Evolutionary conservation across 2,113 vertebrate genomes (phyloP).

Genomic region (Clarias macrocephalus): DNA sequence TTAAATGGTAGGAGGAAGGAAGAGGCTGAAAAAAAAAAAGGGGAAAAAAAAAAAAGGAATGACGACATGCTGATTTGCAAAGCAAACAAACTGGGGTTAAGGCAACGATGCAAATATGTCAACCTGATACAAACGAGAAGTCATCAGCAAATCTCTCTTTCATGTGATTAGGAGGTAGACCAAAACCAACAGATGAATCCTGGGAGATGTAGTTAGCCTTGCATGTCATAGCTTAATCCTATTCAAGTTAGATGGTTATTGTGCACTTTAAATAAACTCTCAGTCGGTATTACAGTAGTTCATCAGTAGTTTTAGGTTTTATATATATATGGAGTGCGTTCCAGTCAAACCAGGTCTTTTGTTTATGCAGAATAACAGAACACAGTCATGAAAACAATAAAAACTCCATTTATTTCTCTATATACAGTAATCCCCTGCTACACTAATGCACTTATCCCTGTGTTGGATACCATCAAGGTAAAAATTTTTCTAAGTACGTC

Average conservation of each 20-base stretch:
- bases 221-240: not conserved
- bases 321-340: no score
- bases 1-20: constrained; percentile 15
- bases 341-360: no score
- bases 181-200: not conserved
- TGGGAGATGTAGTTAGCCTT: constrained; percentile 39
- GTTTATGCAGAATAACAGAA: no score
- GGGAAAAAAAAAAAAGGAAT: not conserved
- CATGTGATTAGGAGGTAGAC: not conserved
- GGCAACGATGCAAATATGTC: constrained; percentile 50
- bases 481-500: no score
- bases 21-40: not conserved
- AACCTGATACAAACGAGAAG: constrained; percentile 27
- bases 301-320: not conserved
- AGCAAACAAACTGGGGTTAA: constrained; percentile 45
- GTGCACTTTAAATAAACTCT: not conserved
- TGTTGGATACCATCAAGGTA: no score
- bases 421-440: no score
- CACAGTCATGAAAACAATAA: no score
- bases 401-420: no score
- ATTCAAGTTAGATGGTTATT: not conserved
- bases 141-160: not conserved
- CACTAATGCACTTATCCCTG: no score
- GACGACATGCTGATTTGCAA: constrained; percentile 55
- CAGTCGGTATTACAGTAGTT: not conserved